Evolutionary conservation across 2,797 vertebrate genomes (phyloP).

Genomic region (Clarias platycephalus): DNA sequence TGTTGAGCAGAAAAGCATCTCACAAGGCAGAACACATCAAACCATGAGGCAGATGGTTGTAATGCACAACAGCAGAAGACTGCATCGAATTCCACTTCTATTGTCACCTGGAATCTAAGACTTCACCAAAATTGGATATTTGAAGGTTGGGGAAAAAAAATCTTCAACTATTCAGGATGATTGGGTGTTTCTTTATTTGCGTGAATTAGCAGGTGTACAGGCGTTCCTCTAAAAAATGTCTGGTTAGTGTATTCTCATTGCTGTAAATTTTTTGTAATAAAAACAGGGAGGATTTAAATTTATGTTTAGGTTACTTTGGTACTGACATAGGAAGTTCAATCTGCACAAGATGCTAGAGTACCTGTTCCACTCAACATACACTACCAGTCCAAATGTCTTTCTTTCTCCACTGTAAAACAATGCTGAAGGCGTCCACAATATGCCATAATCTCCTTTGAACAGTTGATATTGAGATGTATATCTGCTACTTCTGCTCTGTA

Average conservation of each 20-base stretch:
- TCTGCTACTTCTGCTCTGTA: too few relatives aligned
- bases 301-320: neutral
- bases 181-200: neutral
- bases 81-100: neutral
- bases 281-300: neutral
- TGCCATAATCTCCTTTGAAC: too few relatives aligned
- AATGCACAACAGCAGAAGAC: neutral
- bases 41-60: neutral
- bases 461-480: too few relatives aligned
- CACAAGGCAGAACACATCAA: neutral
- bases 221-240: neutral
- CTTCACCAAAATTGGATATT: neutral
- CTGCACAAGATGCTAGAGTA: too few relatives aligned
- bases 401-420: too few relatives aligned
- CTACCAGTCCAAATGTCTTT: too few relatives aligned
- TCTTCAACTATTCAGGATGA: neutral
- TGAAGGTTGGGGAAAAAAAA: neutral
- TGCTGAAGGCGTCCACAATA: too few relatives aligned
- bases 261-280: neutral
- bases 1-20: neutral
- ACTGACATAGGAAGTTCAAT: too few relatives aligned
- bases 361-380: too few relatives aligned
- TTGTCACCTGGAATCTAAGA: neutral
- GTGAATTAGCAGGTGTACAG: neutral
- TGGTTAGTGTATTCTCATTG: neutral